Base-by-base conservation (phyloP, 53 echinoderm and acorn worm genomes). In the Mesocentrotus franciscanus region DNA sequence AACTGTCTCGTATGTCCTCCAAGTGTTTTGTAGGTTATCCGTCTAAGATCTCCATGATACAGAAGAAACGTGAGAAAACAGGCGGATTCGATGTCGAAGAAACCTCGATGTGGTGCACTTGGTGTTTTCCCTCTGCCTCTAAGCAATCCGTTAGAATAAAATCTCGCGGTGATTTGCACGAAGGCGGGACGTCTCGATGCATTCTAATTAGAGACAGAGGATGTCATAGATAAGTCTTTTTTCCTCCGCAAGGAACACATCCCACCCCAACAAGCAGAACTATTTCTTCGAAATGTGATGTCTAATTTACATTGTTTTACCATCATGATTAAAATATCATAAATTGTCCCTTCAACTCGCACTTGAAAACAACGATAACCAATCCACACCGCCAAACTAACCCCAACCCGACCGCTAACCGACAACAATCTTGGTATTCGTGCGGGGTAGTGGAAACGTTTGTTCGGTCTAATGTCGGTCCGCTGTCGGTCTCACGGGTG, bases 21-120 rank as follows among this genome's bases (percentile, higher is more conserved):
- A 91, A 91, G 64, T 62, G 62, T 33, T 91, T 91, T 64, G 91
- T 91, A 91, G 91, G 91, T 68, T 91, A 91, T 91, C 91, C 91
- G 39, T 91, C 91, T 39, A 64, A 62, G 66, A 91, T 91, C 91
- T 61, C 64, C 34, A 66, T 6, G 68, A 91, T 91, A 33, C 35
- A 16, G 35, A 91, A 36, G 91, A 68, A 91, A 91, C 68, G 22
- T 91, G 91, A 91, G 91, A 68, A 62, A 87, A 91, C 91, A 91
- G 30, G 20, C 29, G 59, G 91, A 91, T 91, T 39, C 91, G 35
- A 64, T 64, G 16, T 91, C 91, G 91, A n/a, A 22, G 33, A 68
- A 66, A 34, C 62, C 64, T 68, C 91, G 91, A 24, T 91, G 62
- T 62, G 35, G 22, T 61, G 66, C 42, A 30, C 87, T 57, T 58